Base-by-base conservation (phyloP, 2,888 invertebrate genomes). In the Acronicta leporina region DNA sequence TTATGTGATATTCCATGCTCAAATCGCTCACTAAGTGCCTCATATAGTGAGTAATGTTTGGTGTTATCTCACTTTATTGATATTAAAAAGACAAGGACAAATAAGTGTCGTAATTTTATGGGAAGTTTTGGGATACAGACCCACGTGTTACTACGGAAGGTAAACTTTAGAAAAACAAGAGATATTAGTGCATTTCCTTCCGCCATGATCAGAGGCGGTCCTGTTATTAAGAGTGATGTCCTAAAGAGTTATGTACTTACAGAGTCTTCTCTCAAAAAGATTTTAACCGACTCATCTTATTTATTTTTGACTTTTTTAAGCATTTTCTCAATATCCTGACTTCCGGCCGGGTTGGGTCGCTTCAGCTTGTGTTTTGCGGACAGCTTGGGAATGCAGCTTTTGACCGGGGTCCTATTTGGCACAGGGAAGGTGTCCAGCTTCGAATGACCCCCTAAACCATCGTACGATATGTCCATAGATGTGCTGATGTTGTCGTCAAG, bases 371-470 rank as follows among this genome's bases (percentile, higher is more conserved):
- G 91, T 35, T 86, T 91, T 0, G 87, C 79, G 0, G 87, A 79
- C 14, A 91, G 30, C 43, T 85, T 90, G 0, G 92, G 92, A 1
- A 88, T 69, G 16, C 75, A 78, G 27, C 70, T 83, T 30, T 84
- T 88, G 0, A 79, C 13, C 0, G 81, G 72, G 0, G 74, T 73
- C 1, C 63, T 78, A 5, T 67, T 81, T 0, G 90, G 88, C 2
- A 80, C 83, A 0, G 95, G 95, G 73, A 95, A 95, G 0, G 79
- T 79, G 45, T 95, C 95, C 5, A 90, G 80, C 78, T 93, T 95
- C 0, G 94, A 95, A 71, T 95, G 95, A 1, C 95, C 95, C 0
- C 95, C 96, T 9, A 95, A 76, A 0, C 95, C 95, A 67, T 95
- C 92, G 52, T 95, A 95, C 0, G 89, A 86, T 0, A 87, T 79